Percentiles rank a stretch among this genome's conserved stretches.
phyloP scores from a whole-genome alignment of 2,797 vertebrate species.

The Cossypha heuglini region DNA sequence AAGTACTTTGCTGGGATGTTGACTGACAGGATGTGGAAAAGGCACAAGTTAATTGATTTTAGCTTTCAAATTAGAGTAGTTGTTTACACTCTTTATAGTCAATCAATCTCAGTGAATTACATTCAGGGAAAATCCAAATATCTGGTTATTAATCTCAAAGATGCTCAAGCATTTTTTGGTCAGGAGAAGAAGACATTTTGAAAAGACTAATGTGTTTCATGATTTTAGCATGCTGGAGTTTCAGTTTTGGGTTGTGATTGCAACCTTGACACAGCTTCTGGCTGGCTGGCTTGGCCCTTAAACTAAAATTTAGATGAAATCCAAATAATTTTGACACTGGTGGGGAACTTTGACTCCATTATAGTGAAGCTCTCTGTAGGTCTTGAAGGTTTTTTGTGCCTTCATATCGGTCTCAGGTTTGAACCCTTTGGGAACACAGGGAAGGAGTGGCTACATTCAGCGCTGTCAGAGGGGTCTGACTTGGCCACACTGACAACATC shows the following conservation, averaged over 20 bases:
- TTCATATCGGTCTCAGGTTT: rapidly evolving
- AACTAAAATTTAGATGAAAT: neutral
- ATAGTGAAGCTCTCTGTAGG: neutral
- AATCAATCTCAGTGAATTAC: neutral
- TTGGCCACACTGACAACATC: neutral
- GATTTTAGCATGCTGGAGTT: neutral
- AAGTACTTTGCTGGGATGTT: neutral
- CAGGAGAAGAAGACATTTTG: neutral
- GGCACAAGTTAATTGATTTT: neutral
- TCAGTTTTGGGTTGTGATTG: neutral
- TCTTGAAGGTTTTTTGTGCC: neutral
- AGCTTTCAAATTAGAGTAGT: neutral
- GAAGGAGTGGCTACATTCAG: neutral
- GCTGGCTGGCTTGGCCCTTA: neutral
- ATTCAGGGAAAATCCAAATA: neutral
- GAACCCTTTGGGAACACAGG: neutral
- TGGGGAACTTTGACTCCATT: neutral
- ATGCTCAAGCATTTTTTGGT: neutral
- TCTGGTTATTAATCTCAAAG: neutral
- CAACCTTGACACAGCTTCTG: neutral
- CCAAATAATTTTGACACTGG: neutral
- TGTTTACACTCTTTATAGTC: neutral
- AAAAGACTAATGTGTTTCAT: neutral
- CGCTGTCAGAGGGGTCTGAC: rapidly evolving
- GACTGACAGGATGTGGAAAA: neutral